Evolutionary conservation across 2,113 vertebrate genomes (phyloP).

Genomic region (Perognathus longimembris): DNA sequence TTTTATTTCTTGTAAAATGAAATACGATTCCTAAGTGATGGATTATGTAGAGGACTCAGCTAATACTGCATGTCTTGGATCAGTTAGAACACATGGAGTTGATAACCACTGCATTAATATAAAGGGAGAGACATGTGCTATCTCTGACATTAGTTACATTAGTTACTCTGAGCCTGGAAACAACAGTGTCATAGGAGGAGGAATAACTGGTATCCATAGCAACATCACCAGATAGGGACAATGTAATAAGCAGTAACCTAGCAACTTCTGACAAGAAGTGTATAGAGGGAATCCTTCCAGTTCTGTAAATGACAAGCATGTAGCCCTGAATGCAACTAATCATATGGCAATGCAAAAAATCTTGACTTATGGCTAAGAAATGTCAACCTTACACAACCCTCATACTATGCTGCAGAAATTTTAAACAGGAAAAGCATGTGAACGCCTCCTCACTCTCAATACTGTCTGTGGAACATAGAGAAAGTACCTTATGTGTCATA

Average conservation of each 20-base stretch:
- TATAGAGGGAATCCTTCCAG: conserved; percentile 66
- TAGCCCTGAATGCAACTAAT: conserved; percentile 30
- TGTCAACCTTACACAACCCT: conserved; percentile 17
- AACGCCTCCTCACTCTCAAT: conserved; percentile 33
- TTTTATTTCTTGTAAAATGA: conserved; percentile 37
- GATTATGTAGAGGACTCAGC: neutral
- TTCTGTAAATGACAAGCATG: conserved; percentile 28
- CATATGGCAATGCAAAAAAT: conserved; percentile 15
- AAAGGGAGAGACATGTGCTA: neutral
- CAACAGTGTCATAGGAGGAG: conserved; percentile 61
- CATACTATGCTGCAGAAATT: conserved; percentile 5
- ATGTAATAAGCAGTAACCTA: conserved; percentile 73
- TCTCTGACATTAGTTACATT: conserved; percentile 77
- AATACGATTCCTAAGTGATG: neutral
- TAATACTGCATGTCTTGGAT: neutral
- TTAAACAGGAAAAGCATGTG: conserved; percentile 55
- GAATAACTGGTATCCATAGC: conserved; percentile 82
- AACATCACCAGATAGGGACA: conserved; percentile 79
- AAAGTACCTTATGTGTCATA: conserved; percentile 50
- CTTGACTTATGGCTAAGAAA: conserved; percentile 22
- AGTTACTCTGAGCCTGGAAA: conserved; percentile 57
- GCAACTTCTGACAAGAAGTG: conserved; percentile 72
- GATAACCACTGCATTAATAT: neutral
- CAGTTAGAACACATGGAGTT: neutral
- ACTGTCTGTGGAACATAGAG: neutral